Base-by-base conservation (phyloP, 2,797 vertebrate species). In the Eurystomus glaucurus region DNA sequence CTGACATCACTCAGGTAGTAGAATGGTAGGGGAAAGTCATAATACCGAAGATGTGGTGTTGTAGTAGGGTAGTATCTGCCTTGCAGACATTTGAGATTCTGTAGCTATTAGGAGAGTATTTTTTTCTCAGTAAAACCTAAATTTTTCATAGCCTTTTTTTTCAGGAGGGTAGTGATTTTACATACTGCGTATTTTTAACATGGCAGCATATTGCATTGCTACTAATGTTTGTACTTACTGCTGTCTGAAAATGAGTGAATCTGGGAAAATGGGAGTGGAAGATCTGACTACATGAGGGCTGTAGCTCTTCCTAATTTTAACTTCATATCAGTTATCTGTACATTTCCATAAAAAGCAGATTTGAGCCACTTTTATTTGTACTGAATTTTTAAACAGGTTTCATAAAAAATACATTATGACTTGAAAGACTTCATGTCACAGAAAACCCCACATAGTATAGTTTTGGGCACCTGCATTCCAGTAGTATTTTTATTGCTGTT, bases 1-100 rank as follows among this genome's bases (percentile, higher is more conserved):
- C 98, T 98, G 98, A 98, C 98, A 98, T 98, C 98, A 98, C 98
- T 98, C 98, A 98, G 98, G 98, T 98, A 98, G 98, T 98, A 98
- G 98, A 97, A 97, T 52, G 98, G 96, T 96, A 97, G 97, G 97
- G 97, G 81, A 94, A 98, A 96, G 98, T 98, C 97, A 82, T 98
- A 97, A 96, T 96, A 97, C 95, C 33, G 77, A 96, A 93, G 87
- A 75, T 75, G 97, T 92, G 96, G 77, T 96, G 84, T 75, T 97
- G 94, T 96, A 95, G 93, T 94, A 86, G 95, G 94, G 85, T 96
- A 92, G 97, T 96, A 91, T 98, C 97, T 98, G 98, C 98, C 97
- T 98, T 97, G 97, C 95, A 94, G 97, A 96, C 78, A 66, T 97
- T 94, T 95, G 96, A 97, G 91, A 96, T 97, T 76, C 96, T 96